Conservation (phyloP, 2,797 vertebrate species). For the Manis pentadactyla region DNA sequence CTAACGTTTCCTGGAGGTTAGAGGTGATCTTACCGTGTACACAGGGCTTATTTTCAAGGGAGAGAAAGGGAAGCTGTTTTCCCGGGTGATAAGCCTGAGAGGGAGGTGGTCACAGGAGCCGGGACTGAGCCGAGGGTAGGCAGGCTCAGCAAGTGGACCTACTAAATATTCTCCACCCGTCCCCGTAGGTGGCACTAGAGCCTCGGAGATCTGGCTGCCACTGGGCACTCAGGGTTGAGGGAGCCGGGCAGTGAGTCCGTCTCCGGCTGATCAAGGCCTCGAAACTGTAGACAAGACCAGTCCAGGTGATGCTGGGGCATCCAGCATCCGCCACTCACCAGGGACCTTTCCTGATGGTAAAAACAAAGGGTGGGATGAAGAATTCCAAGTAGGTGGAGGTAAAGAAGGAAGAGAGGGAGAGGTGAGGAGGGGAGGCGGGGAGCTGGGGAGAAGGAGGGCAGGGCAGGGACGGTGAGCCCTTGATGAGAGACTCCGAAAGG, state of each 20-base stretch:
- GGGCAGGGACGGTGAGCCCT: not conserved
- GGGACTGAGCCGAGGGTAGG: not conserved
- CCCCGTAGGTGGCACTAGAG: slow-evolving; percentile 66
- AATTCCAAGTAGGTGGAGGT: not conserved
- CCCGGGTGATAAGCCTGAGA: not conserved
- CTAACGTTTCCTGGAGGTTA: not conserved
- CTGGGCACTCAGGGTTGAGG: not conserved
- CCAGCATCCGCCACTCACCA: not conserved
- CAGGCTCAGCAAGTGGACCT: not conserved
- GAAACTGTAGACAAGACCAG: not conserved
- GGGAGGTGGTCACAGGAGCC: not conserved
- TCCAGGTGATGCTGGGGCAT: not conserved
- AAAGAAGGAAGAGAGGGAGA: not conserved
- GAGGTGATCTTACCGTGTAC: not conserved
- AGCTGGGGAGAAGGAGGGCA: not conserved
- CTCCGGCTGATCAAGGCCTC: not conserved
- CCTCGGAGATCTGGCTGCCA: not conserved
- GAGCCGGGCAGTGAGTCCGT: not conserved
- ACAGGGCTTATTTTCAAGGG: not conserved
- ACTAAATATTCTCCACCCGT: not conserved
- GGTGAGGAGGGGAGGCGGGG: not conserved
- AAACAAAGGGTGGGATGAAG: not conserved
- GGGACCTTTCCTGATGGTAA: not conserved
- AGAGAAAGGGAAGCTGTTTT: not conserved
- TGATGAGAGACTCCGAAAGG: accelerated